Evolutionary conservation across 2,797 vertebrate species (phyloP).

Genomic region (Coregonus ussuriensis): DNA sequence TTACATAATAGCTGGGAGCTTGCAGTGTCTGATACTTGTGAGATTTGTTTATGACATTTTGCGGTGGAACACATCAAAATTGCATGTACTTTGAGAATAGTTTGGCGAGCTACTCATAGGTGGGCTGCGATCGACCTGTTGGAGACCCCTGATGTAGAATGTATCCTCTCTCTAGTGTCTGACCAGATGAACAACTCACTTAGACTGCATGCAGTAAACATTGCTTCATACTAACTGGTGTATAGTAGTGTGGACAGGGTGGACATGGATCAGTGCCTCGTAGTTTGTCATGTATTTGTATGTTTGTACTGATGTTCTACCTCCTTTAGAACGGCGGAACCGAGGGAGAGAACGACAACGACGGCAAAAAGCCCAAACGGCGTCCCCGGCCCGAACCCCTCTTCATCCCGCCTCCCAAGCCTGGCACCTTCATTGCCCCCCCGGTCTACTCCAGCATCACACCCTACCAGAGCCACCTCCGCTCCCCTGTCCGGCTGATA

Average conservation of each 20-base stretch:
- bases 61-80: too few relatives aligned
- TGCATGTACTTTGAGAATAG: too few relatives aligned
- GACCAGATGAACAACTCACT: conserved; percentile 12
- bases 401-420: conserved; percentile 96
- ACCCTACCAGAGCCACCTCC: conserved; percentile 94
- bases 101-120: too few relatives aligned
- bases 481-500: conserved; percentile 88
- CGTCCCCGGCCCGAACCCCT: conserved; percentile 93
- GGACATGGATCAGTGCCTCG: too few relatives aligned
- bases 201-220: too few relatives aligned
- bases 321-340: conserved; percentile 66
- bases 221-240: too few relatives aligned
- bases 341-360: conserved; percentile 69
- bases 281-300: not conserved
- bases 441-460: conserved; percentile 92
- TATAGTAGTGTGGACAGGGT: too few relatives aligned
- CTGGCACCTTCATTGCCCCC: conserved; percentile 87
- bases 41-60: too few relatives aligned
- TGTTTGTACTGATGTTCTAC: not conserved
- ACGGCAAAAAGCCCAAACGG: conserved; percentile 87
- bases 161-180: not conserved
- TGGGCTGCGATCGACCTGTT: too few relatives aligned
- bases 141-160: too few relatives aligned
- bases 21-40: too few relatives aligned
- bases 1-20: too few relatives aligned